phyloP scores from a whole-genome alignment of 2,888 invertebrate species.

The Agriopis aurantiaria region DNA sequence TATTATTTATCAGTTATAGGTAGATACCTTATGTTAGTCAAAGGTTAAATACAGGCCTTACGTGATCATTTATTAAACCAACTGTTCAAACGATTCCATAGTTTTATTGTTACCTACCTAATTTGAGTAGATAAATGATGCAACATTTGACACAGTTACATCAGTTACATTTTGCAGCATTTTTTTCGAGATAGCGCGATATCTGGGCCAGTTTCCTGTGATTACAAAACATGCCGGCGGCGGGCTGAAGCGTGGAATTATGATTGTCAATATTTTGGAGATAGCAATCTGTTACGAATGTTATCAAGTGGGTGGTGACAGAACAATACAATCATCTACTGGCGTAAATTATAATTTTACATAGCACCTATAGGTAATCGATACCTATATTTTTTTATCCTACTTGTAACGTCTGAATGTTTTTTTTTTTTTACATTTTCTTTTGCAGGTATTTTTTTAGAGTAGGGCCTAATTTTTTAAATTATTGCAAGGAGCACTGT shows the following conservation, averaged over 20 bases:
- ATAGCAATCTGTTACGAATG: background rate
- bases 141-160: constrained; percentile 23
- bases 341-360: no score
- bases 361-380: no score
- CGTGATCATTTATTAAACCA: background rate
- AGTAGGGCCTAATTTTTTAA: no score
- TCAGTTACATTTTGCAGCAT: constrained; percentile 12
- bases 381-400: no score
- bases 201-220: constrained; percentile 29
- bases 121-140: constrained; percentile 12
- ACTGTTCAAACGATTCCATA: constrained; percentile 2
- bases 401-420: no score
- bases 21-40: no score
- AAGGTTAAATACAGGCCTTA: no score
- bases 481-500: background rate
- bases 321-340: background rate
- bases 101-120: no score
- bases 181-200: constrained; percentile 9
- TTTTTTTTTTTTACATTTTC: no score
- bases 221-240: constrained; percentile 10
- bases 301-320: background rate
- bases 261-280: constrained; percentile 23
- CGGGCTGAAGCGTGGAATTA: constrained; percentile 10
- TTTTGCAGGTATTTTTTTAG: no score
- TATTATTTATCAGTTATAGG: no score